Evolutionary conservation across 1,140 invertebrate species (phyloP), one percentile per base, ranked within the genome.

Genomic region (Temnothorax longispinosus): DNA sequence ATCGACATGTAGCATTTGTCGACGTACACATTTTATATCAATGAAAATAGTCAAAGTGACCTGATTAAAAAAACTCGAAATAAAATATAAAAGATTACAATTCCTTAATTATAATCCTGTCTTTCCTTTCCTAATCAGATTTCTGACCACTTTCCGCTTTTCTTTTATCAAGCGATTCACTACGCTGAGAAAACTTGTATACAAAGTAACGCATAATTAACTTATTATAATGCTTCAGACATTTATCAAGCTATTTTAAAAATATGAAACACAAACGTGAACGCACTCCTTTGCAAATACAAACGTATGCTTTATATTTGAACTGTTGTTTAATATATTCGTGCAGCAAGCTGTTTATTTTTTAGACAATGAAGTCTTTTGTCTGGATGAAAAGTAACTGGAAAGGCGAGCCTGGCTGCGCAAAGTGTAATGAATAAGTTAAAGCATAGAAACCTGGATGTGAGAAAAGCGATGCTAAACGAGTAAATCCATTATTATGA

Each of bases 401-500:
- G 10, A 62, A 27, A 18, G 15, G 21, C 41, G 56, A 21, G 21
- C 18, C 21, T 65, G 41, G 52, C 38, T 44, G 21, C n/a, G 21
- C n/a, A 27, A 67, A 38, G 47, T n/a, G n/a, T 78, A 78, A 65
- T 35, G 44, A 32, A 50, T 44, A 78, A 65, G 41, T 64, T 65
- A 21, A 38, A 75, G 52, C 35, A 18, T n/a, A 38, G 44, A 52
- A 80, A 44, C 8, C 13, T 27, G 41, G 18, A 65, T 78, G 44
- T 27, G 62, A 41, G n/a, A 27, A 21, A 50, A 80, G 62, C 41
- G 21, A 77, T 44, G 41, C 64, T 69, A 58, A 71, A 47, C 65
- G 65, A 54, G 52, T 41, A 35, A 58, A 60, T 82, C 13, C 52
- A 32, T 84, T 74, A 82, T 74, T 75, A 75, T 13, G 41, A 84